phyloP scores from a whole-genome alignment of 2,888 invertebrate species.

The Eumerus sabulonum region DNA sequence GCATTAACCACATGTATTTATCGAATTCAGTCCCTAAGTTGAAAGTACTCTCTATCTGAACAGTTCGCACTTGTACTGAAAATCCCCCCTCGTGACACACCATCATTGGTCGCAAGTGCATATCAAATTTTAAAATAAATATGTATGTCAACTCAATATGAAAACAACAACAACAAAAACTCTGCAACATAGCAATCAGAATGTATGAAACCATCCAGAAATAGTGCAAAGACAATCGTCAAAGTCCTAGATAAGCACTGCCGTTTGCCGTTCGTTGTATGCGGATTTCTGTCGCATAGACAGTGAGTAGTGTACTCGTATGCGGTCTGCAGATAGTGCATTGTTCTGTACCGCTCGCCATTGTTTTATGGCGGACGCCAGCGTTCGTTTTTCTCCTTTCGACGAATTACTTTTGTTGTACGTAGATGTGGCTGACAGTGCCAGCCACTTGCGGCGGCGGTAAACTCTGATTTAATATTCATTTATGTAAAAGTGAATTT shows the following conservation, averaged over 20 bases:
- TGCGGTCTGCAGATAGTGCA: constrained; percentile 31
- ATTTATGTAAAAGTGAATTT: constrained; percentile 36
- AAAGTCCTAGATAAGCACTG: constrained; percentile 45
- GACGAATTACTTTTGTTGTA: constrained; percentile 2
- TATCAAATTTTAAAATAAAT: constrained; percentile 43
- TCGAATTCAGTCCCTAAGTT: too few relatives aligned
- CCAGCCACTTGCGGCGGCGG: constrained; percentile 8
- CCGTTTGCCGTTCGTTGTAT: constrained; percentile 26
- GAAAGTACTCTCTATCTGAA: too few relatives aligned
- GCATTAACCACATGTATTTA: too few relatives aligned
- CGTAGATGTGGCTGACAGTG: constrained; percentile 12
- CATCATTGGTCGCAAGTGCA: constrained; percentile 21
- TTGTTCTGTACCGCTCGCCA: constrained; percentile 16
- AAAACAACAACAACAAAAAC: constrained; percentile 1
- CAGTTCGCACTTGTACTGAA: not conserved
- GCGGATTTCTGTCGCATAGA: constrained; percentile 11
- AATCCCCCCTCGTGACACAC: constrained; percentile 16
- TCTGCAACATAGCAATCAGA: constrained; percentile 19
- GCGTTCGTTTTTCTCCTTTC: not conserved
- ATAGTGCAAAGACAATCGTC: constrained; percentile 25
- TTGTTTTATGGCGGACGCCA: constrained; percentile 19
- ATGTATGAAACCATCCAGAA: not conserved
- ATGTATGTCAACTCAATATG: constrained; percentile 19
- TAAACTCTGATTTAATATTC: constrained; percentile 28
- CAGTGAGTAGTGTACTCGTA: not conserved